Base-by-base conservation (phyloP, 2,113 vertebrate species). In the Mormoops blainvillei region DNA sequence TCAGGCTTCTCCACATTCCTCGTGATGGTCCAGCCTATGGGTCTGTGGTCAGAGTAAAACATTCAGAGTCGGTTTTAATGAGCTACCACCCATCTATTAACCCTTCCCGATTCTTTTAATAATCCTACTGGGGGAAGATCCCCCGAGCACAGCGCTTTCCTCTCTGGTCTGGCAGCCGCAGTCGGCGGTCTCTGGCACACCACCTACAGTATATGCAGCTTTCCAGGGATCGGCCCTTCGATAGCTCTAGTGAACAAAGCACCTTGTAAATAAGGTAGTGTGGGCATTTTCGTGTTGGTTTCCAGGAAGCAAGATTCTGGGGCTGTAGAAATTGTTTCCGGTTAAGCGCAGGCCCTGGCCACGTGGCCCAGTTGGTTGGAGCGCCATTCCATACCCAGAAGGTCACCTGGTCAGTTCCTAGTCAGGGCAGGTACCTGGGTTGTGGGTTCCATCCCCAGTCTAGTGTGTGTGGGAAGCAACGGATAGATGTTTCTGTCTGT, bases 31-130 rank as follows among this genome's bases (percentile, higher is more conserved):
- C 77, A 78, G 38, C 61, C 68, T 58, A 45, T 10, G 50, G 63
- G 22, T 19, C 20, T 97, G 95, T n/a, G 71, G 94, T 96, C 58
- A 96, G 80, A 65, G 22, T 18, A 52, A 92, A 90, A 3, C 41
- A 74, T 67, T 77, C 48, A 63, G 43, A 52, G 14, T 70, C 92
- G 76, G 14, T 81, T 89, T 96, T 68, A 83, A 88, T 81, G 54
- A 81, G 76, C 67, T 48, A n/a, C 63, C 41, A 78, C 43, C 92
- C 50, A 94, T 43, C 70, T 95, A 84, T 82, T 76, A 82, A 95
- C 56, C 85, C 92, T 91, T 87, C 33, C 14, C 31, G 16, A 94
- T 74, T 95, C 33, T 36, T 96, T 97, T 94, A 97, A 97, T 95
- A n/a, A 95, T 61, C 24, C 43, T 94, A 56, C 54, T 65, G 82